phyloP scores from a whole-genome alignment of 2,113 vertebrate species.

The Lethenteron reissneri region DNA sequence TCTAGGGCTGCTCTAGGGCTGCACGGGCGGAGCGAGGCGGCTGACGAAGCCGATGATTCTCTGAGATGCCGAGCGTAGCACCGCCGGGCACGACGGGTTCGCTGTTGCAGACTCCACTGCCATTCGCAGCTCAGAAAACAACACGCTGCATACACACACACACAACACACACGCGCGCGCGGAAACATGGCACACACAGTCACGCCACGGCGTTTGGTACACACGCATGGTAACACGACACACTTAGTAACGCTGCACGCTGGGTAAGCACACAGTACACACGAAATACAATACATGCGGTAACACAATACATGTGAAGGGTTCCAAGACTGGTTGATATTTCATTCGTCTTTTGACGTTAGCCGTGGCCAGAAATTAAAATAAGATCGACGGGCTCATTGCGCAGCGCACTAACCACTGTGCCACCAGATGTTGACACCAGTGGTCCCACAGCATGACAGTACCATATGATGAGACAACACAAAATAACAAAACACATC shows the following conservation, averaged over 20 bases:
- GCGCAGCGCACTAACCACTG: too few species aligned
- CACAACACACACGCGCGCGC: not conserved
- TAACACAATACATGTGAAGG: not conserved
- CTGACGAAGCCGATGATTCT: not conserved
- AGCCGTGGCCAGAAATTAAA: too few species aligned
- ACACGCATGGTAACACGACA: not conserved
- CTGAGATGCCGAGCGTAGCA: not conserved
- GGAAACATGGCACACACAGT: not conserved
- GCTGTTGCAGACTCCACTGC: constrained; percentile 1
- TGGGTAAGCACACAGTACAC: not conserved
- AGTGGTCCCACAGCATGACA: too few species aligned
- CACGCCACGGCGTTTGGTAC: not conserved
- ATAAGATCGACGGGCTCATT: too few species aligned
- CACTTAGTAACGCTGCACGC: not conserved
- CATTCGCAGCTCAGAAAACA: not conserved
- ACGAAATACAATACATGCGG: not conserved
- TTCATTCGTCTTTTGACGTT: too few species aligned
- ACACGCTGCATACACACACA: not conserved
- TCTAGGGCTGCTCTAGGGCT: too few species aligned
- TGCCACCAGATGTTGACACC: too few species aligned
- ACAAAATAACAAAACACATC: too few species aligned
- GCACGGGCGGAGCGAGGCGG: constrained; percentile 1
- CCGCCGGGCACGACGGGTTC: constrained; percentile 1
- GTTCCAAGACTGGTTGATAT: not conserved
- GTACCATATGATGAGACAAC: too few species aligned